Conservation (phyloP, 2,888 invertebrate genomes). For the Ectemnius lituratus region DNA sequence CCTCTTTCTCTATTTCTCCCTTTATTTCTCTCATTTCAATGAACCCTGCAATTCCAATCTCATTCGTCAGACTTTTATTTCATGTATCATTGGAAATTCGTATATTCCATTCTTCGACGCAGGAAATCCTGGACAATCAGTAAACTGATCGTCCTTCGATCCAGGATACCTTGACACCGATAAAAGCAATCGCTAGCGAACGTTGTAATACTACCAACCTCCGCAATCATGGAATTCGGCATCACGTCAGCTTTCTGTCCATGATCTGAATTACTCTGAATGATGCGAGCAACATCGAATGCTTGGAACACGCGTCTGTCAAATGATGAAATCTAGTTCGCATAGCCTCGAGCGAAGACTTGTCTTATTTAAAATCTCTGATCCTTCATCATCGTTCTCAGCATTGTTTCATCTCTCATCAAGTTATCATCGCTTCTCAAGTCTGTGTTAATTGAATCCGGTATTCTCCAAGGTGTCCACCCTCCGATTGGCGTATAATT, state of each 20-base stretch:
- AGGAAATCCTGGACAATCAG: slow-evolving; percentile 12
- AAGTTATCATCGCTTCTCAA: no score
- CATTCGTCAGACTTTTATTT: slow-evolving; percentile 32
- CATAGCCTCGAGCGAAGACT: no score
- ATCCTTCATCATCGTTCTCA: no score
- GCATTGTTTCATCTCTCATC: no score
- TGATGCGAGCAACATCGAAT: not conserved
- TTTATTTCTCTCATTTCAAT: slow-evolving; percentile 53
- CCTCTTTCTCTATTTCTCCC: slow-evolving; percentile 22
- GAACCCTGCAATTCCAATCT: slow-evolving; percentile 47
- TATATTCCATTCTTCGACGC: slow-evolving; percentile 3
- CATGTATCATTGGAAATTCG: slow-evolving; percentile 38
- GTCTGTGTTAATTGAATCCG: no score
- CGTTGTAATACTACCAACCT: not conserved
- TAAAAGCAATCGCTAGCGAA: slow-evolving; percentile 12
- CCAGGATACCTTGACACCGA: slow-evolving; percentile 47
- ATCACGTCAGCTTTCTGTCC: slow-evolving; percentile 31
- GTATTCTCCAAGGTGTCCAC: no score
- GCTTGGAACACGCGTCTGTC: no score
- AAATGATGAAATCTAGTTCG: no score
- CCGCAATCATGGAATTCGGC: slow-evolving; percentile 23
- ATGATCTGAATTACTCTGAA: slow-evolving; percentile 42
- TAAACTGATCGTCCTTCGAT: slow-evolving; percentile 13
- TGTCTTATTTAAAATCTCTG: no score
- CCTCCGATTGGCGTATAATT: slow-evolving; percentile 16